Evolutionary conservation across 2,797 vertebrate species (phyloP), one percentile per base, ranked within the genome.

Genomic region (Paguma larvata): DNA sequence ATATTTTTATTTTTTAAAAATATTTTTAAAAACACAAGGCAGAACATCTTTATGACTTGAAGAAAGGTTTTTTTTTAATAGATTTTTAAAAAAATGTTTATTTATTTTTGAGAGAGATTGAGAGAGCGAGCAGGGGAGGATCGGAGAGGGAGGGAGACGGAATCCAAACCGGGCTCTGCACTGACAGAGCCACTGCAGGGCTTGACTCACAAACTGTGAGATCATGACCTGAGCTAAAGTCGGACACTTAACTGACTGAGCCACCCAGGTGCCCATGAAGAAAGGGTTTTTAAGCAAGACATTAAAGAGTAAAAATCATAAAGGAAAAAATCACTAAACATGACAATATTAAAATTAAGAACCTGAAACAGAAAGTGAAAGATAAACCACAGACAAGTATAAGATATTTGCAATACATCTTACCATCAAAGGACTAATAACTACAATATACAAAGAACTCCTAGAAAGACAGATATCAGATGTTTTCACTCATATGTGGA

Each of bases 351-450:
- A 75, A 82, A 82, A 88, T 65, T 72, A 89, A 48, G 44, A 77
- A 3, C 18, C 82, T 70, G n/a, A 89, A 65, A n/a, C n/a, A 89
- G 34, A 93, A 93, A 72, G 46, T 59, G 27, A 84, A 79, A 93
- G 70, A 41, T 46, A 80, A 88, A 72, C 19, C 27, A 84, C 41
- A 46, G 41, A 63, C 2, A 87, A 80, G 59, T 14, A 87, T 32
- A 48, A 86, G 21, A 48, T 27, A 62, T 68, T 59, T 88, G 56
- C 53, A 82, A 82, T 16, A 2, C 15, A 41, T 25, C 48, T 2
- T 51, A 34, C 27, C 56, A 63, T 78, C 21, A 65, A 85, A 80
- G 19, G 27, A 82, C 21, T 25, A 75, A 88, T 51, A 83, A 70
- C 19, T 41, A 85, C 34, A 70, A 83, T n/a, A 79, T 72, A 46